Evolutionary conservation across 1,140 invertebrate genomes (phyloP), one percentile per base, ranked within the genome.

Genomic region (Ips typographus): DNA sequence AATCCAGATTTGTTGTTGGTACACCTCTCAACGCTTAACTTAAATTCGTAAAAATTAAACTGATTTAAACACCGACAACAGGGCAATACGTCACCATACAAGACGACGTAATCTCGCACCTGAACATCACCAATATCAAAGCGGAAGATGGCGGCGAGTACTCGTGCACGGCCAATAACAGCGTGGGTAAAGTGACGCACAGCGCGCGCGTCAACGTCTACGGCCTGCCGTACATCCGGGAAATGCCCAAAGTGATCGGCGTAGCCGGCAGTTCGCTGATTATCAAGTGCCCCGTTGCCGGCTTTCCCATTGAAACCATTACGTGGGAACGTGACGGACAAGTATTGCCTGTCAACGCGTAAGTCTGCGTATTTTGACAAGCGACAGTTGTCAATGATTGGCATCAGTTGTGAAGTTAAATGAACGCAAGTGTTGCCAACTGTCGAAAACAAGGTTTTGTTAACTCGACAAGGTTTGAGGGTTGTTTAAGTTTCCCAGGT

Each of bases 71-170:
- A 22, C 22, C 0, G 22, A 22, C 4, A 53, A 2, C 22, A 73
- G 72, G 72, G 36, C 94, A 95, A 81, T 94, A 94, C 82, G 92
- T 95, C 62, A 96, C 93, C 1, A 86, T 92, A 6, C 91, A 95
- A 80, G 94, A 95, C 74, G 92, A 95, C 80, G 93, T 97, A 47
- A 93, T 96, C 79, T 95, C 94, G 76, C 94, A 95, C 83, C 92
- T 98, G 71, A 98, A 98, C 83, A 93, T 98, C 74, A 93, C 91
- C 72, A 88, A 90, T 67, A 88, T 95, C 42, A 89, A 90, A 70
- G 91, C 94, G 55, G 91, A 95, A 84, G 94, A 96, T 81, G 95
- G 95, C 56, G 95, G 95, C 6, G 90, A 95, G 78, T 98, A 96
- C 80, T 87, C 89, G 37, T 98, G 95, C 80, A 87, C 87, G 5